phyloP scores from a whole-genome alignment of 2,797 vertebrate species.

The Protosalanx chinensis region DNA sequence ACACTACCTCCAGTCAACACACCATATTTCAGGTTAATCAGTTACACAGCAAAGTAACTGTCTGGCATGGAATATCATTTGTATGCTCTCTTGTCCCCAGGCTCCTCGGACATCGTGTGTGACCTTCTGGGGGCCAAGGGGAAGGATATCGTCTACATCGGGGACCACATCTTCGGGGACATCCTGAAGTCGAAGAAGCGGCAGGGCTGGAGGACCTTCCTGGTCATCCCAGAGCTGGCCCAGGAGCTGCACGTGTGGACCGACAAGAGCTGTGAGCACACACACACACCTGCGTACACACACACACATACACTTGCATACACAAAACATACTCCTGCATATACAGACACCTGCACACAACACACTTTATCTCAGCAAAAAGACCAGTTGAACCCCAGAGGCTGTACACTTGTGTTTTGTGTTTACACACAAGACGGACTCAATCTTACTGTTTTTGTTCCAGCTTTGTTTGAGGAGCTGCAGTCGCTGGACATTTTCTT shows the following conservation, averaged over 20 bases:
- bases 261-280: constrained; percentile 87
- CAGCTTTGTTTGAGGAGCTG: constrained; percentile 94
- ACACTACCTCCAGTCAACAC: neutral
- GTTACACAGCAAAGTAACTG: too few species aligned
- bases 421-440: neutral
- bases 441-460: constrained; percentile 25
- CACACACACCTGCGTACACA: neutral
- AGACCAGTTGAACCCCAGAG: neutral
- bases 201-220: constrained; percentile 93
- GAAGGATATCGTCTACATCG: constrained; percentile 93
- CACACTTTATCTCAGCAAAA: neutral
- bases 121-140: constrained; percentile 90
- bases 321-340: too few species aligned
- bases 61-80: too few species aligned
- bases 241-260: constrained; percentile 96
- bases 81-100: constrained; percentile 52
- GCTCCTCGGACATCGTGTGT: constrained; percentile 91
- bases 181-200: constrained; percentile 96
- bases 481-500: constrained; percentile 95
- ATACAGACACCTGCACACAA: neutral
- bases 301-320: neutral
- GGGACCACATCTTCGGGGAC: constrained; percentile 95
- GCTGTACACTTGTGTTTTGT: neutral
- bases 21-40: neutral
- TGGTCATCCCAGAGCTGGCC: constrained; percentile 91